Evolutionary conservation across 2,797 vertebrate genomes (phyloP), one percentile per base, ranked within the genome.

Genomic region (Tapera naevia): DNA sequence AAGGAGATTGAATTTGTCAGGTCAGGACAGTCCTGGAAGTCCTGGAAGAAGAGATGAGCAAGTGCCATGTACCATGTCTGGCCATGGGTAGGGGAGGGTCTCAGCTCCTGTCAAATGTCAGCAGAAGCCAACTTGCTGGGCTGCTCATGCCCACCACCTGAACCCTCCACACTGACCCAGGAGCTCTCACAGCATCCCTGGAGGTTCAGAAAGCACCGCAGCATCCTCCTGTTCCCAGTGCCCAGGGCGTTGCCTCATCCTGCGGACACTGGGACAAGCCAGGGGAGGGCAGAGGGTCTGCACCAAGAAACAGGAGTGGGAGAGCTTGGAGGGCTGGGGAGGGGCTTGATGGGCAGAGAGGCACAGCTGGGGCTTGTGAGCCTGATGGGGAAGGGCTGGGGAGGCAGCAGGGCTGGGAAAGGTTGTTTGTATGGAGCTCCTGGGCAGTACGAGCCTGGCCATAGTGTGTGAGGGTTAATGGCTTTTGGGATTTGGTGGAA

Each of bases 401-500:
- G 33, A n/a, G 45, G 13, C 65, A 11, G 8, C 17, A 5, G 17
- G 33, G 35, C 46, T 13, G 8, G 41, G 53, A 56, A 58, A 25
- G 17, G 37, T 37, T 43, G 6, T 10, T 33, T 9, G 65, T 1
- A 30, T 7, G 74, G 4, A 4, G 43, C 62, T 74, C 23, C 22
- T 0, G 25, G 19, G 53, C 61, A 73, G 51, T 30, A 19, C 1
- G 13, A 41, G 21, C 32, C 32, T 41, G 56, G 22, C 5, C 4
- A 7, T 1, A 46, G 45, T 5, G 32, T 1, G 33, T 30, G 46
- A 61, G 2, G 37, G 37, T 48, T 33, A 2, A 15, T 0, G 0
- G 41, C 64, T 58, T 24, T n/a, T 1, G 3, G 53, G 30, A 27
- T 25, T 67, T 53, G 50, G 11, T 54, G n/a, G 5, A 22, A n/a